These are phyloP conservation scores for Melanostoma scalare DNA, from an alignment of 2,888 invertebrate species.

Conservation along the genomic window DNA sequence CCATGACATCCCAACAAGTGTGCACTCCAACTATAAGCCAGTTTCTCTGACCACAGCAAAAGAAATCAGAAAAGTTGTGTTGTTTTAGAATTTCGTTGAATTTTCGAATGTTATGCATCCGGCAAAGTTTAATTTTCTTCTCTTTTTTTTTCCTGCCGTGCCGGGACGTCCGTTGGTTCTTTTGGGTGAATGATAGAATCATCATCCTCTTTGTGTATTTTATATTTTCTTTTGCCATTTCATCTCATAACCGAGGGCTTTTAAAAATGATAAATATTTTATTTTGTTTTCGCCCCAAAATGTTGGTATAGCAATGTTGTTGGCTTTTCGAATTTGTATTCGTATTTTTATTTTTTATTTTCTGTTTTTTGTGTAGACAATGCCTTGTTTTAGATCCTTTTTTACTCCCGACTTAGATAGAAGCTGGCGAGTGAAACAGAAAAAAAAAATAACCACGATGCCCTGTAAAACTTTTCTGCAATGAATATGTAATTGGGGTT, in stretches of 20 bases:
- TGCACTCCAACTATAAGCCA: background rate
- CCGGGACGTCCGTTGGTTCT: too few relatives aligned
- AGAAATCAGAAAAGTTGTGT: slow-evolving; percentile 10
- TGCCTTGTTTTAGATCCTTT: background rate
- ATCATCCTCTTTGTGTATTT: background rate
- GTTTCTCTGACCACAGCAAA: slow-evolving; percentile 1
- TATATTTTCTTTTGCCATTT: slow-evolving; percentile 24
- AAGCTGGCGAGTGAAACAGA: background rate
- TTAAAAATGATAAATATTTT: slow-evolving; percentile 59
- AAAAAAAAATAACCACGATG: background rate
- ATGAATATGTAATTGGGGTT: slow-evolving; percentile 64
- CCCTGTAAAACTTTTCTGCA: slow-evolving; percentile 56
- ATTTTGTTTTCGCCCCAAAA: slow-evolving; percentile 56
- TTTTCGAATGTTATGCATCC: background rate
- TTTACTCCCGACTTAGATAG: background rate
- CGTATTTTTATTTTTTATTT: background rate
- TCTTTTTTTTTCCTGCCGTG: background rate
- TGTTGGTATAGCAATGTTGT: slow-evolving; percentile 2
- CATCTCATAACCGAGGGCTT: slow-evolving; percentile 40
- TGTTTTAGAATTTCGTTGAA: slow-evolving; percentile 8
- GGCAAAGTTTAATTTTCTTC: background rate
- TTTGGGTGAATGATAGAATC: background rate
- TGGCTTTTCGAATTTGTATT: slow-evolving; percentile 27
- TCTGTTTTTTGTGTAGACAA: background rate
- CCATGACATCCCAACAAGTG: background rate